phyloP scores from a whole-genome alignment of 2,113 vertebrate genomes.

The Choloepus hoffmanni region DNA sequence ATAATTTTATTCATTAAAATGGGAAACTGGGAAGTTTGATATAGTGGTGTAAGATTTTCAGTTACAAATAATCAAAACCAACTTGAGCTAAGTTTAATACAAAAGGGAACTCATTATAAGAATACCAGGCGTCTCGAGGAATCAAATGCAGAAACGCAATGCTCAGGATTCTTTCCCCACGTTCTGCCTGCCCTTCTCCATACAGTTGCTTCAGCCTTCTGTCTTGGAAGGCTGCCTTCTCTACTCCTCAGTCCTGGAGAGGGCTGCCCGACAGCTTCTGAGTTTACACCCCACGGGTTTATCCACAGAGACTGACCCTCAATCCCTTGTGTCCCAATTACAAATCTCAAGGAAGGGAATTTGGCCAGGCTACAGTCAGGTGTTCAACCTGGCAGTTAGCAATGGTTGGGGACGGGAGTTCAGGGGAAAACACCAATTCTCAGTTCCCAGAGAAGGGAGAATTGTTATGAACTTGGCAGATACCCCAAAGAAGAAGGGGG shows the following conservation, averaged over 20 bases:
- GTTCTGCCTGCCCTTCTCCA: neutral
- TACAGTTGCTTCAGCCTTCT: neutral
- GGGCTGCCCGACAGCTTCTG: neutral
- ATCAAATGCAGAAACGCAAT: neutral
- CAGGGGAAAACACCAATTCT: constrained; percentile 53
- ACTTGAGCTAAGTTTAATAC: neutral
- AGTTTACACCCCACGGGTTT: neutral
- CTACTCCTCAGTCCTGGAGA: neutral
- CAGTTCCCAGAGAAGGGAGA: constrained; percentile 67
- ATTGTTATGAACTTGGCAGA: constrained; percentile 70
- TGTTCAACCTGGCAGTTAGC: neutral
- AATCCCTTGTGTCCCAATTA: neutral
- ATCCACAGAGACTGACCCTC: neutral
- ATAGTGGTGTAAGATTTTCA: neutral
- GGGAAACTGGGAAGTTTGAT: constrained; percentile 32
- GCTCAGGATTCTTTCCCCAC: neutral
- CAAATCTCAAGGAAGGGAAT: neutral
- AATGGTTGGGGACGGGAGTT: neutral
- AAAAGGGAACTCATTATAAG: constrained; percentile 1
- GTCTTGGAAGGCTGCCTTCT: neutral
- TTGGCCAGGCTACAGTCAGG: neutral
- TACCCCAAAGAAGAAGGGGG: neutral
- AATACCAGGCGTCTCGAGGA: neutral
- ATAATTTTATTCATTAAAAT: neutral
- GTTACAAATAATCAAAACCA: neutral